phyloP scores from a whole-genome alignment of 2,888 invertebrate species.

The Meghimatium bilineatum region DNA sequence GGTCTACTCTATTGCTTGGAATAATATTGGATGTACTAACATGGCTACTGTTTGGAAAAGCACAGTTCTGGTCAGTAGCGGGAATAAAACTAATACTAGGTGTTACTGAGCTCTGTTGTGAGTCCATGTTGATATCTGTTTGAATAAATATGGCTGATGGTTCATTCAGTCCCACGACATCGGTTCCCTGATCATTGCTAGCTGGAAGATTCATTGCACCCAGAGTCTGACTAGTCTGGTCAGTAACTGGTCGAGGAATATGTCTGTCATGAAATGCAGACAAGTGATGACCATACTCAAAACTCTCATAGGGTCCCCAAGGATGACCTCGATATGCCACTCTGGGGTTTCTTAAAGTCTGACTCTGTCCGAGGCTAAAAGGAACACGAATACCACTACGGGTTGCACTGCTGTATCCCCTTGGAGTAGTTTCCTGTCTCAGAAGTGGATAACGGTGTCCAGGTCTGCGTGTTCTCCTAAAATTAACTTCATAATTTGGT shows the following conservation, averaged over 20 bases:
- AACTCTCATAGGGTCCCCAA: constrained; percentile 9
- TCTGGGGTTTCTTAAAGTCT: neutral
- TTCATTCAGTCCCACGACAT: constrained; percentile 47
- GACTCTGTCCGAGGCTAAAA: neutral
- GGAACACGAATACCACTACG: neutral
- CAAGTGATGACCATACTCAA: constrained; percentile 12
- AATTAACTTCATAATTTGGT: neutral
- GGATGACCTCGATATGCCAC: neutral
- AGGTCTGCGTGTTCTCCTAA: neutral
- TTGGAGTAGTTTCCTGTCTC: neutral
- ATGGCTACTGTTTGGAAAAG: neutral
- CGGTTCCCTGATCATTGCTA: constrained; percentile 54
- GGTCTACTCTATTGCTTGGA: neutral
- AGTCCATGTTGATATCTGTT: neutral
- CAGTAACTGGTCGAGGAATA: constrained; percentile 28
- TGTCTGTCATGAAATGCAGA: constrained; percentile 25
- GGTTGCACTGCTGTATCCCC: neutral
- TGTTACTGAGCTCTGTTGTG: neutral
- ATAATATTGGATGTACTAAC: neutral
- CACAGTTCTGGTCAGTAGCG: neutral
- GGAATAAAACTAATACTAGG: neutral
- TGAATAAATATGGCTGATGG: neutral
- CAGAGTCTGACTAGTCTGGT: constrained; percentile 54
- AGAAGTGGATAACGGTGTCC: neutral
- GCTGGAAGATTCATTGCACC: constrained; percentile 52